Percentiles rank a stretch among this genome's conserved stretches.
phyloP scores from a whole-genome alignment of 2,113 vertebrate genomes.

The Rattus norvegicus region GRCr8 NC_086019.1:64802501-64803000 shows the following conservation, averaged over 20 bases:
- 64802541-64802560: background rate
- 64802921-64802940: background rate
- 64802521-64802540: background rate
- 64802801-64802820: background rate
- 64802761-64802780: background rate
- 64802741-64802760: background rate
- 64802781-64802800: background rate
- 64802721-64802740: background rate
- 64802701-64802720: background rate
- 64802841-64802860: background rate
- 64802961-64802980: background rate
- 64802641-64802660: background rate
- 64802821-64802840: background rate
- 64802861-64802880: background rate
- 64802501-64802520: background rate
- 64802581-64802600: background rate
- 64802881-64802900: background rate
- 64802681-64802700: too few relatives aligned
- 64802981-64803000: too few relatives aligned
- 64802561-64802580: background rate
- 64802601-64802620: background rate
- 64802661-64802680: background rate
- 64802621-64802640: background rate
- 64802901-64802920: background rate
- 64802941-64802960: background rate